Evolutionary conservation across 1,140 invertebrate genomes (phyloP).

Genomic region (Sinonovacula constricta): DNA sequence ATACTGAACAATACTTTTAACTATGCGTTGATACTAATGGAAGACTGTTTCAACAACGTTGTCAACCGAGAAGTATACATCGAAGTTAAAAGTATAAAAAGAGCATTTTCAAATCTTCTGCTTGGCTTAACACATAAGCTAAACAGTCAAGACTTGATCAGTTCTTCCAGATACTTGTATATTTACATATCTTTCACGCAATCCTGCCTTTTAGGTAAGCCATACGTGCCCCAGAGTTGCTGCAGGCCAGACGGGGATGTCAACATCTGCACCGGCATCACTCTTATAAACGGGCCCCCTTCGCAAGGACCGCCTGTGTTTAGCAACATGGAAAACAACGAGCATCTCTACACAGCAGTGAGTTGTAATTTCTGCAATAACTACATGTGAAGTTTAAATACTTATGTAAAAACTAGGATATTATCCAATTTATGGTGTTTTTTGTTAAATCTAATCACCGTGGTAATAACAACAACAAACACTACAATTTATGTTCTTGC

Average conservation of each 20-base stretch:
- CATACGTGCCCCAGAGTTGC: slow-evolving; percentile 65
- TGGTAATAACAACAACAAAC: no score
- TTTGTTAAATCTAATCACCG: no score
- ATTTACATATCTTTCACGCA: background rate
- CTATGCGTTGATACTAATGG: no score
- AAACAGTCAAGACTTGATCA: background rate
- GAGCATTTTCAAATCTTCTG: slow-evolving; percentile 1
- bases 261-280: slow-evolving; percentile 58
- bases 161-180: no score
- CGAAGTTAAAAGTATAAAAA: background rate
- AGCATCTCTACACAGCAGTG: slow-evolving; percentile 64
- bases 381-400: no score
- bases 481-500: no score
- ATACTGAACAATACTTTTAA: no score
- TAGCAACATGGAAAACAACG: slow-evolving; percentile 42
- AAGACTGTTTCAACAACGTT: no score
- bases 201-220: slow-evolving; percentile 50
- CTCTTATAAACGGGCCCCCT: slow-evolving; percentile 55
- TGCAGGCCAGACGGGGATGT: slow-evolving; percentile 57
- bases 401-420: no score
- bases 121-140: background rate
- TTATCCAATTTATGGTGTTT: no score
- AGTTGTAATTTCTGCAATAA: no score
- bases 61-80: no score
- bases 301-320: slow-evolving; percentile 52